Conservation (phyloP, 1,140 invertebrate species). For the Orchestia grillus region DNA sequence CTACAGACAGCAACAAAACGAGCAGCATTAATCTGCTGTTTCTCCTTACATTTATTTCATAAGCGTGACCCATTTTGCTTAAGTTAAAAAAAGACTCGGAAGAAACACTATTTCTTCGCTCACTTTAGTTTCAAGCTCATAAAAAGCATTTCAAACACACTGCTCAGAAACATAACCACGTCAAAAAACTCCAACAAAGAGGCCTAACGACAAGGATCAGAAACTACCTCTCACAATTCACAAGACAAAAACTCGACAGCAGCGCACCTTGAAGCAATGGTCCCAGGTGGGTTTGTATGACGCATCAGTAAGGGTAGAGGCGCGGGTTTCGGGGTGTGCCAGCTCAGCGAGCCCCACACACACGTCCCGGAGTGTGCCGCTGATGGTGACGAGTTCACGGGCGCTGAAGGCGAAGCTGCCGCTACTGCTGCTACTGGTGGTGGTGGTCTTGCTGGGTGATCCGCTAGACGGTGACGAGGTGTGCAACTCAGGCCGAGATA, state of each 20-base stretch:
- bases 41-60: not conserved
- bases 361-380: conserved; percentile 76
- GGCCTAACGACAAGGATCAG: not conserved
- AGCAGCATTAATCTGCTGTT: not conserved
- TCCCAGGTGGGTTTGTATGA: conserved; percentile 69
- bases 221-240: not conserved
- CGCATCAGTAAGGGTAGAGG: conserved; percentile 72
- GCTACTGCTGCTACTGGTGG: too few relatives aligned
- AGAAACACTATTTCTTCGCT: not conserved
- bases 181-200: not conserved
- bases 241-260: not conserved
- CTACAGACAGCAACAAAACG: not conserved
- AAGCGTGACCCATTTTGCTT: not conserved
- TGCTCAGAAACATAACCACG: not conserved
- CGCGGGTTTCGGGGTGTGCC: conserved; percentile 84
- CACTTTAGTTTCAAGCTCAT: not conserved
- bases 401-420: conserved; percentile 73
- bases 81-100: not conserved
- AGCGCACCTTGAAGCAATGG: conserved; percentile 64
- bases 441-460: not conserved
- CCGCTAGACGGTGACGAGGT: not conserved
- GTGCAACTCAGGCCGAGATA: not conserved
- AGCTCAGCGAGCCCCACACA: conserved; percentile 90
- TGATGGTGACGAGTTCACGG: conserved; percentile 73
- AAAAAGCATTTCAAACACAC: not conserved